Conservation (phyloP, 2,888 invertebrate genomes). For the Pantelozetes paolii region DNA sequence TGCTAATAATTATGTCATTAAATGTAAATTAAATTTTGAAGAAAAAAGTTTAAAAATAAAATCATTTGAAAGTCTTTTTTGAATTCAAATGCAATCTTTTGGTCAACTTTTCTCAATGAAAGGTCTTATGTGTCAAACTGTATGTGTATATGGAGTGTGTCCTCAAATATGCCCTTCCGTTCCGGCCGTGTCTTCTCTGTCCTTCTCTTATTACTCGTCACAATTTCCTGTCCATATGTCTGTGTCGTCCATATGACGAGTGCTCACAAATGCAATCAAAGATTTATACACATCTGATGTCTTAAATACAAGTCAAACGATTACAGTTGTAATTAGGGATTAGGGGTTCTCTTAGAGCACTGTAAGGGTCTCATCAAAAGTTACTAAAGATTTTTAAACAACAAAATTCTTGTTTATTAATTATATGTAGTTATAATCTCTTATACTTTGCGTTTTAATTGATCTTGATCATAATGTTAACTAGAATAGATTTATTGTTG, state of each 20-base stretch:
- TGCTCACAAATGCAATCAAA: slow-evolving; percentile 4
- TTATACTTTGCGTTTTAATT: too few relatives aligned
- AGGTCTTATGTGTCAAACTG: neutral
- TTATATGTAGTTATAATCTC: too few relatives aligned
- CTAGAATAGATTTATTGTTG: too few relatives aligned
- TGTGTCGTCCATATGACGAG: slow-evolving; percentile 22
- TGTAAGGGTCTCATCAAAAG: neutral
- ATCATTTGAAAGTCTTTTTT: neutral
- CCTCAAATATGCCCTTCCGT: slow-evolving; percentile 28
- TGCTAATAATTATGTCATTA: slow-evolving; percentile 4
- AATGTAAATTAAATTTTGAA: neutral
- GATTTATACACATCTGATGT: slow-evolving; percentile 9
- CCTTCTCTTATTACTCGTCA: slow-evolving; percentile 30
- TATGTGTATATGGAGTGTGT: slow-evolving; percentile 10
- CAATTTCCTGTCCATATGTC: slow-evolving; percentile 34
- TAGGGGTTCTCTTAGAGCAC: neutral
- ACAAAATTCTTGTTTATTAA: too few relatives aligned
- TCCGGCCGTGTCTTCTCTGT: slow-evolving; percentile 22
- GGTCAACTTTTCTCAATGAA: slow-evolving; percentile 28
- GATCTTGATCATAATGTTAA: too few relatives aligned
- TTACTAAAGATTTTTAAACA: too few relatives aligned
- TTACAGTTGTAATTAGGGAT: slow-evolving; percentile 1
- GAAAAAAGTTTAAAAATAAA: neutral
- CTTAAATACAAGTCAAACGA: slow-evolving; percentile 6
- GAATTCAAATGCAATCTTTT: slow-evolving; percentile 10